Evolutionary conservation across 2,113 vertebrate species (phyloP), one percentile per base, ranked within the genome.

Genomic region (Nicator chloris): DNA sequence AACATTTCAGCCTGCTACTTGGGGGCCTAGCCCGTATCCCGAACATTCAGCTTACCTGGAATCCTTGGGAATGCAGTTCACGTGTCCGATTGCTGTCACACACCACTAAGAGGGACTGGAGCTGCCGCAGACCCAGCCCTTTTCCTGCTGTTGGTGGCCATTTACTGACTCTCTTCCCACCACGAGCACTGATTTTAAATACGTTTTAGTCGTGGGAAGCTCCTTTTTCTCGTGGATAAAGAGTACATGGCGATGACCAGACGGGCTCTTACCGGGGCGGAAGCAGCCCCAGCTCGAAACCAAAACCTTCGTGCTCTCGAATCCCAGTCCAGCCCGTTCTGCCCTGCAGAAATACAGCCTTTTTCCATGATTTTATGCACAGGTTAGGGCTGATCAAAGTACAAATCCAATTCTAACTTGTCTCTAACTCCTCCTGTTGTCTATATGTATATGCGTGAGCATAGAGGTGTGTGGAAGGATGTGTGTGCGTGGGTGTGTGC

Each of bases 371-470:
- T 95, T 97, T 98, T 97, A 95, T 96, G 96, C 97, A 97, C 96
- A 96, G 96, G 93, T 90, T 96, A 97, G 95, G 97, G 96, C 97
- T 97, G 97, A 97, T 97, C 97, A 92, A 96, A 98, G 98, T 98
- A 98, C 97, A 96, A 96, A 97, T 91, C 96, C 84, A 97, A 97
- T 98, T 98, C 98, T 98, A 98, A 98, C 97, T 98, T 98, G 98
- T 98, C 98, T 98, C 98, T 97, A 96, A 98, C 92, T 97, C 97
- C 98, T 97, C 97, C 98, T 96, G 95, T 98, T 98, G 98, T 99
- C 98, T 98, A 98, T 98, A 97, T 98, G 98, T 98, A 98, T 97
- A 98, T 97, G 98, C 96, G 98, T 97, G 98, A 98, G 98, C 97
- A 98, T 96, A 98, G 98, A 97, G 98, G 97, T 95, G 98, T 20